A percentile compares a stretch with the other conserved stretches of the same genome.
Evolutionary conservation across 2,888 invertebrate species (phyloP).

Genomic region (Acanthococcus lagerstroemiae): DNA sequence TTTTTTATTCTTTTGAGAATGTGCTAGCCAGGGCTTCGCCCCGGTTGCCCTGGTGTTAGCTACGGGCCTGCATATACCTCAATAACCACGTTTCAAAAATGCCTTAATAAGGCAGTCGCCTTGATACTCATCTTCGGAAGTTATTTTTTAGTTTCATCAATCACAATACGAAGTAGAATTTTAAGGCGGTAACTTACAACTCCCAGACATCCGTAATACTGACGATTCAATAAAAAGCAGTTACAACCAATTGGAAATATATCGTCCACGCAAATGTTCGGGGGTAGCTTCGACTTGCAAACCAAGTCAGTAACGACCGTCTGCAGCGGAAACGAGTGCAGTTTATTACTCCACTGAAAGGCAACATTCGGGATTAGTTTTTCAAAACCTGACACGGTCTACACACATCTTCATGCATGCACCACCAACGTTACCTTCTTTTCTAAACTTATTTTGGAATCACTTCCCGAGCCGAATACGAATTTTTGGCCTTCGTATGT

Average conservation of each 20-base stretch:
- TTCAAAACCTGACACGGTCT: background rate
- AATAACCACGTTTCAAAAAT: too few relatives aligned
- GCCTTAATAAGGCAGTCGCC: too few relatives aligned
- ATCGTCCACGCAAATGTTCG: constrained; percentile 47
- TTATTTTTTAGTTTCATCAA: too few relatives aligned
- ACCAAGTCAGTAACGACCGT: constrained; percentile 50
- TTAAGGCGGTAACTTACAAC: constrained; percentile 49
- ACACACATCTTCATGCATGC: background rate
- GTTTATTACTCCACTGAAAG: constrained; percentile 53
- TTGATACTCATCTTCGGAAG: too few relatives aligned
- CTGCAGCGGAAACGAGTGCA: constrained; percentile 60
- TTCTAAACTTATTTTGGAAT: constrained; percentile 3
- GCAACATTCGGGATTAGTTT: background rate
- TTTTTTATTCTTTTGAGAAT: too few relatives aligned
- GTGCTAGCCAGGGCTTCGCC: too few relatives aligned
- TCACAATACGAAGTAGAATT: too few relatives aligned
- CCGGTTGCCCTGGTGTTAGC: too few relatives aligned
- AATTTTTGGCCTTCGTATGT: constrained; percentile 4
- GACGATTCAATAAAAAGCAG: constrained; percentile 68
- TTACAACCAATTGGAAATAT: constrained; percentile 57
- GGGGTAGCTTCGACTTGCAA: constrained; percentile 42
- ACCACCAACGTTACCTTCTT: background rate
- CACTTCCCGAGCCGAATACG: background rate
- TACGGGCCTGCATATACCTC: too few relatives aligned
- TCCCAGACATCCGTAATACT: constrained; percentile 71